Conservation (phyloP, 2,888 invertebrate genomes). For the Polyommatus icarus region DNA sequence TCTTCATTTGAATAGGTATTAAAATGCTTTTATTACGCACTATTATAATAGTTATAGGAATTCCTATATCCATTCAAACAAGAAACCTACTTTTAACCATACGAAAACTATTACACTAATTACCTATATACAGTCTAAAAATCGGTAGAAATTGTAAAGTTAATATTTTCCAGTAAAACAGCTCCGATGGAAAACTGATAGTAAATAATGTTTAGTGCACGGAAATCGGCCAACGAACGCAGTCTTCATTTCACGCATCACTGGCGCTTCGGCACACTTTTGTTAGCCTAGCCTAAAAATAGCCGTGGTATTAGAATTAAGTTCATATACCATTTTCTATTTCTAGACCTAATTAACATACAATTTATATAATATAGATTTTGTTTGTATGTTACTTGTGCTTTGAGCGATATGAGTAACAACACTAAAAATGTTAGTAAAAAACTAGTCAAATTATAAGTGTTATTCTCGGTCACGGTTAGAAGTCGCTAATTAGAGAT, state of each 20-base stretch:
- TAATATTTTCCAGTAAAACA: constrained; percentile 11
- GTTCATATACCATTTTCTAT: background rate
- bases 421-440: too few relatives aligned
- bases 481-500: background rate
- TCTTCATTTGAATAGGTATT: too few relatives aligned
- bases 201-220: constrained; percentile 18
- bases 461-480: background rate
- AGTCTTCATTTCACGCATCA: constrained; percentile 9
- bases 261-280: constrained; percentile 12
- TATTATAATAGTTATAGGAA: too few relatives aligned
- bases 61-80: too few relatives aligned
- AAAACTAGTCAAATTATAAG: background rate
- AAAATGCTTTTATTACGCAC: too few relatives aligned
- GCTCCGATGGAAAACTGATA: background rate
- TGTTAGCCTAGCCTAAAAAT: background rate
- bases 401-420: too few relatives aligned
- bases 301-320: background rate
- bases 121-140: background rate
- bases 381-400: background rate
- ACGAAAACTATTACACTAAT: background rate
- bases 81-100: too few relatives aligned
- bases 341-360: background rate
- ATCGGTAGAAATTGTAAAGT: background rate
- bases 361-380: background rate
- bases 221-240: background rate